These are phyloP conservation scores for Hippasteria phrygiana DNA, from an alignment of 53 echinoderm and acorn worm species.

Conservation along the genomic window DNA sequence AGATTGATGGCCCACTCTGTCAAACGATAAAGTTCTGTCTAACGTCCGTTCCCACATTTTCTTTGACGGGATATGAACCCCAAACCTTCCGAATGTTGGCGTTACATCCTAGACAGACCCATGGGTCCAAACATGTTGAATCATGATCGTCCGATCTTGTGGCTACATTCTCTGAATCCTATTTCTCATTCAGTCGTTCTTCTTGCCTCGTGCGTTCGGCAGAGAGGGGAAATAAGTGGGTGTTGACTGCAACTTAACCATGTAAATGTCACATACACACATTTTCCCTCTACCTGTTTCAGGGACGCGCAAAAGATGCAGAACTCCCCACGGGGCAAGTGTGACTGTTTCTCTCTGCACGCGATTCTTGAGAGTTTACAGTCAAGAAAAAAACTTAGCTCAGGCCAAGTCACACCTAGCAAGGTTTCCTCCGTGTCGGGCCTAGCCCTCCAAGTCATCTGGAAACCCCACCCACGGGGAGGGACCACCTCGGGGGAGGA, in stretches of 20 bases:
- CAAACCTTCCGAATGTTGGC: no score
- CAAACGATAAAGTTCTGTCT: no score
- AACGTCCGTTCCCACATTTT: no score
- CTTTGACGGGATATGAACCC: no score
- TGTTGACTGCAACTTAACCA: constrained; percentile 15
- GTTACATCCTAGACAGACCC: no score
- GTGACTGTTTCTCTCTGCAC: constrained; percentile 10
- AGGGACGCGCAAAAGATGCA: background rate
- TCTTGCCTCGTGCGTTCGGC: background rate
- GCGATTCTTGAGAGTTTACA: constrained; percentile 2
- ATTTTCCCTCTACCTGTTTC: background rate
- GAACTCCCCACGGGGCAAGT: background rate
- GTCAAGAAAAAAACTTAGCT: background rate
- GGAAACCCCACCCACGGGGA: constrained; percentile 28
- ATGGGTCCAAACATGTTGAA: no score
- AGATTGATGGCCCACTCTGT: no score
- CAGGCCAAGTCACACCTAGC: constrained; percentile 18
- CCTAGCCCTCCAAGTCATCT: constrained; percentile 6
- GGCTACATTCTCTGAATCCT: background rate
- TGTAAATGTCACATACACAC: constrained; percentile 6
- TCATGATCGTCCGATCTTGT: background rate
- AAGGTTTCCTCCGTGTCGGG: constrained; percentile 20
- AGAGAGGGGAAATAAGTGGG: background rate
- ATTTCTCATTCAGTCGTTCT: background rate
- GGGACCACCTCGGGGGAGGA: background rate